These are phyloP conservation scores for Halcyon badia DNA, from an alignment of 2,797 vertebrate genomes.

Conservation along the genomic window DNA sequence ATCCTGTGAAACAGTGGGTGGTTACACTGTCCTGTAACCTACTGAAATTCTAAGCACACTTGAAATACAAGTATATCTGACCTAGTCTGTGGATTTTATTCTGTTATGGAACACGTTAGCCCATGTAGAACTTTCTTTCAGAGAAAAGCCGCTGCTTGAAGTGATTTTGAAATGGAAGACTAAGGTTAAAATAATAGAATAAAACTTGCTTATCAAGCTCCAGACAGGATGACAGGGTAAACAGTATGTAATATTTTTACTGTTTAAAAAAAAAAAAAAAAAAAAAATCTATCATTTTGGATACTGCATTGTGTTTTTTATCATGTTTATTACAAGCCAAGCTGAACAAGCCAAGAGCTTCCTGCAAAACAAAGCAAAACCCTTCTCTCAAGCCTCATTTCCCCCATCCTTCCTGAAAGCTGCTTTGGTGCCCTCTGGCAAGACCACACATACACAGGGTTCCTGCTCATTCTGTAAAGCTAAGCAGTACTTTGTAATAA, in stretches of 20 bases:
- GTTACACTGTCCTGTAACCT: background rate
- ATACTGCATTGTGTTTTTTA: background rate
- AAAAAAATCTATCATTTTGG: background rate
- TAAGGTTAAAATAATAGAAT: constrained; percentile 61
- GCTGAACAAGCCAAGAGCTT: background rate
- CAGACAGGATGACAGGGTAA: constrained; percentile 4
- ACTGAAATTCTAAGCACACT: background rate
- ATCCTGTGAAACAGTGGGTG: background rate
- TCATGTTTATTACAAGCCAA: background rate
- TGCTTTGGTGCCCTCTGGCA: background rate
- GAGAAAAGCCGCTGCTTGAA: background rate
- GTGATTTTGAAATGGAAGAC: constrained; percentile 45
- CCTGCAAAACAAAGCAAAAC: background rate
- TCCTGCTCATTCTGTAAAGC: background rate
- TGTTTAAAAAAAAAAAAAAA: background rate
- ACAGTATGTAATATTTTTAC: constrained; percentile 19
- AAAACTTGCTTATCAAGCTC: constrained; percentile 29
- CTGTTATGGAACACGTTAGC: background rate
- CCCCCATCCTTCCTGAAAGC: background rate
- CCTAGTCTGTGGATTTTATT: background rate
- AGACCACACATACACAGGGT: background rate
- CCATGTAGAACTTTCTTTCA: background rate
- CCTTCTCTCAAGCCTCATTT: background rate
- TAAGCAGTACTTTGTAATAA: background rate
- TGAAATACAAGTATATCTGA: background rate